These are phyloP conservation scores for Verasper variegatus DNA, from an alignment of 2,113 vertebrate genomes.

Conservation along the genomic window DNA sequence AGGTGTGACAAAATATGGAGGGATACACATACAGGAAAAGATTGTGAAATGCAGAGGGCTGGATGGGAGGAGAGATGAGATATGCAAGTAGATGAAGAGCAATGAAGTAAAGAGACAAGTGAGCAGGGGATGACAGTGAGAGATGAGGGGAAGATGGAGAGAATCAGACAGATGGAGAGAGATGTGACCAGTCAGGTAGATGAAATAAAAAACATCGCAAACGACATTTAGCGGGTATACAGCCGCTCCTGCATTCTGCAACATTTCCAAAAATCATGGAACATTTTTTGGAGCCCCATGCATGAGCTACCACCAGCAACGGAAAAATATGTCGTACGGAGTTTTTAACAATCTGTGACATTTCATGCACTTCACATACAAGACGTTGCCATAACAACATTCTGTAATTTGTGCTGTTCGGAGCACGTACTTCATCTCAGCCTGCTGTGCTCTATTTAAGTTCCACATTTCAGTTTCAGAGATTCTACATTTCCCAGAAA, in stretches of 20 bases:
- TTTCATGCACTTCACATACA: background rate
- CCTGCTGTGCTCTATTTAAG: slow-evolving; percentile 9
- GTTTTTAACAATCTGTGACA: slow-evolving; percentile 26
- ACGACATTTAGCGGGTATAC: slow-evolving; percentile 26
- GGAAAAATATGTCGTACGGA: slow-evolving; percentile 6
- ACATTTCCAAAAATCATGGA: slow-evolving; percentile 16
- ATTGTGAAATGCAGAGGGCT: slow-evolving; percentile 16
- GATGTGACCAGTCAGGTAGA: slow-evolving; percentile 63
- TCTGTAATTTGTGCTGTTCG: slow-evolving; percentile 10
- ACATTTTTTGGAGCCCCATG: background rate
- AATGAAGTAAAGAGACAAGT: slow-evolving; percentile 66
- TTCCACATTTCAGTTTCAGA: slow-evolving; percentile 5
- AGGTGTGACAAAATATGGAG: slow-evolving; percentile 29
- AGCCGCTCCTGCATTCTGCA: slow-evolving; percentile 10
- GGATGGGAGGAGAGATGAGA: slow-evolving; percentile 38
- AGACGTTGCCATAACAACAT: background rate
- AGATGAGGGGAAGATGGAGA: slow-evolving; percentile 46
- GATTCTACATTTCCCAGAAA: slow-evolving; percentile 26
- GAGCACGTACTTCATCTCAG: background rate
- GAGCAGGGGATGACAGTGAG: slow-evolving; percentile 49
- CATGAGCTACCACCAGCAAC: background rate
- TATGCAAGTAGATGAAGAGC: slow-evolving; percentile 54
- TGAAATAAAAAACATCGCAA: slow-evolving; percentile 50
- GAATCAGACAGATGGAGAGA: slow-evolving; percentile 43
- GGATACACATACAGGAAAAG: slow-evolving; percentile 48